phyloP scores from a whole-genome alignment of 2,797 vertebrate genomes.

The Neoniphon sammara region DNA sequence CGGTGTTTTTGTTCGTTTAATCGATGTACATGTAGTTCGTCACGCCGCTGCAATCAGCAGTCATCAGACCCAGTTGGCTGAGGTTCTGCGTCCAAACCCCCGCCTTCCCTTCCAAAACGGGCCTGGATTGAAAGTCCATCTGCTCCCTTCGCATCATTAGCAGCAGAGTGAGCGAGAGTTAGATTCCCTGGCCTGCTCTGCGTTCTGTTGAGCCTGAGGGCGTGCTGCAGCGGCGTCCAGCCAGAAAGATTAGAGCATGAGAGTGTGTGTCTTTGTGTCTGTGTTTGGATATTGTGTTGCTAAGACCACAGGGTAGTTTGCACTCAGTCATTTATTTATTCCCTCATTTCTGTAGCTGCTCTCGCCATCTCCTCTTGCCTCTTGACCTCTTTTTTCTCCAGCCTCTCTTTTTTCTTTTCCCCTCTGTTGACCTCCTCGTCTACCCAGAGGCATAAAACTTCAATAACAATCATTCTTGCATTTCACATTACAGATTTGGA shows the following conservation, averaged over 20 bases:
- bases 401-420: not conserved
- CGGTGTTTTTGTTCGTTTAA: slow-evolving; percentile 40
- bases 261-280: slow-evolving; percentile 1
- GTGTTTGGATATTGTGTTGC: slow-evolving; percentile 51
- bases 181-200: slow-evolving; percentile 8
- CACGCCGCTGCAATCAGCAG: slow-evolving; percentile 42
- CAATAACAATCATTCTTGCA: slow-evolving; percentile 28
- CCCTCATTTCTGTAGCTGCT: not conserved
- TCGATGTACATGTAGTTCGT: slow-evolving; percentile 21
- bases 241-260: slow-evolving; percentile 19
- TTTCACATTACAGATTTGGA: slow-evolving; percentile 37
- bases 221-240: not conserved
- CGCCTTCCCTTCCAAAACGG: not conserved
- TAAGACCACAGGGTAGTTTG: slow-evolving; percentile 21
- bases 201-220: slow-evolving; percentile 21
- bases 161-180: slow-evolving; percentile 5
- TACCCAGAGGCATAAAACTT: slow-evolving; percentile 25
- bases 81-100: slow-evolving; percentile 1
- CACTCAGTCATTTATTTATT: slow-evolving; percentile 15
- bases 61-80: slow-evolving; percentile 36
- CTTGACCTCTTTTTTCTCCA: slow-evolving; percentile 14
- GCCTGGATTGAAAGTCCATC: slow-evolving; percentile 15
- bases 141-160: slow-evolving; percentile 35
- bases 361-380: slow-evolving; percentile 4
- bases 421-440: slow-evolving; percentile 13